Base-by-base conservation (phyloP, 2,797 vertebrate genomes). In the Paratrypauchen microcephalus region DNA sequence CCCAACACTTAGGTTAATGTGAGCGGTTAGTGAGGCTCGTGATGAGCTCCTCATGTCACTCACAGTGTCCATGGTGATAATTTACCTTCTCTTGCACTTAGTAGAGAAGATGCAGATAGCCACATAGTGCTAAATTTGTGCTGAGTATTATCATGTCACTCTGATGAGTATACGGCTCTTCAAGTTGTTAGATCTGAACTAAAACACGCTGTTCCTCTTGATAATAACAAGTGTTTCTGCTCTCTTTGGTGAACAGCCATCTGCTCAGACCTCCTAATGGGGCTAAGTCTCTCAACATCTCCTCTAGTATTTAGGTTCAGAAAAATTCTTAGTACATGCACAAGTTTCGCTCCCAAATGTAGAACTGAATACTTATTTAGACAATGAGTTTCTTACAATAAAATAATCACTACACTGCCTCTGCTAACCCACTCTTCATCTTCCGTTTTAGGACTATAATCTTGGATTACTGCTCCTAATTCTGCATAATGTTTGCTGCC, bases 1-100 rank as follows among this genome's bases (percentile, higher is more conserved):
- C 73, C 69, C 68, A 86, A 77, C 57, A 2, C 65, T 72, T 76
- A 83, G 76, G 87, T 74, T 85, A 87, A 89, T 86, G 79, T 81
- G 62, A 12, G 45, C 73, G 78, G 78, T 73, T 83, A 85, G 58
- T 84, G 73, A 82, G 73, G 80, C 81, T 72, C 45, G 50, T 1
- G 69, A 82, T 82, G 76, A 71, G 72, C 74, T 86, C 69, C 82
- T 80, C 69, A 78, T 88, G 81, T 83, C 86, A 83, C 70, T 70
- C 72, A 69, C 13, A n/a, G 13, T 54, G 65, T 60, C 12, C 15
- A 70, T 68, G 69, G 69, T 63, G 66, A 57, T 76, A 75, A 70
- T 81, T 78, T 82, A 64, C 67, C n/a, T 36, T 52, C 41, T 30
- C 76, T 82, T 73, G 54, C 50, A 75, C 71, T 58, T 57, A 24